Percentiles rank a stretch among this genome's conserved stretches.
Evolutionary conservation across 1,140 invertebrate species (phyloP).

Genomic region (Macrotrachela quadricornifera): DNA sequence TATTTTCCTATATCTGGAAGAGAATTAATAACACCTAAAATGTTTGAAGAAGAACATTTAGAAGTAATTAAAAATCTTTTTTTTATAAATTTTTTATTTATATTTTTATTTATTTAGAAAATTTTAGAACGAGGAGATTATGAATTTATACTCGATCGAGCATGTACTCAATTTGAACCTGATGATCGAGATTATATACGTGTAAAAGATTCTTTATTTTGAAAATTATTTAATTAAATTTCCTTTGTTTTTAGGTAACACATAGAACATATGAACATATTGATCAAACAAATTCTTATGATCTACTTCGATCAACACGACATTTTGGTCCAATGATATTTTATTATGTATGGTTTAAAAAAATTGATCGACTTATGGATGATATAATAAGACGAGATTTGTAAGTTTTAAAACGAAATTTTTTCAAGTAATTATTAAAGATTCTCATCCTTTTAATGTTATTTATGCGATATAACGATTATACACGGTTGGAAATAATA

Average conservation of each 20-base stretch:
- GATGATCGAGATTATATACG: conserved; percentile 60
- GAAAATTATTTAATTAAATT: no score
- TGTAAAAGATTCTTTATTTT: conserved; percentile 9
- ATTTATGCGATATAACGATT: no score
- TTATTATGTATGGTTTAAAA: conserved; percentile 56
- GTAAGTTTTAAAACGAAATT: no score
- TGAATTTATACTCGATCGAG: conserved; percentile 63
- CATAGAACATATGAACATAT: conserved; percentile 53
- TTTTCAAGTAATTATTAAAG: no score
- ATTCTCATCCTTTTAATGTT: no score
- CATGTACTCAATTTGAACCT: conserved; percentile 78
- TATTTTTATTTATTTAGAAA: conserved; percentile 23
- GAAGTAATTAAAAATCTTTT: conserved; percentile 32
- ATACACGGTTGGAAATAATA: no score
- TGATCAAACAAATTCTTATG: conserved; percentile 44
- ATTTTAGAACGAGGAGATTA: conserved; percentile 51
- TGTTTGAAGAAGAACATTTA: conserved; percentile 55
- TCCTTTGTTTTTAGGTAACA: conserved; percentile 19
- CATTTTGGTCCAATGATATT: conserved; percentile 77
- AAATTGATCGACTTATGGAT: conserved; percentile 37
- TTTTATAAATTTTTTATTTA: no score
- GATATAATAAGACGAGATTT: no score
- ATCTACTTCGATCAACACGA: conserved; percentile 58
- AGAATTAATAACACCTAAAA: conserved; percentile 44
- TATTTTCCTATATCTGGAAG: conserved; percentile 56